These are phyloP conservation scores for Parelbella ahira DNA, from an alignment of 2,888 invertebrate genomes.

Conservation along the genomic window DNA sequence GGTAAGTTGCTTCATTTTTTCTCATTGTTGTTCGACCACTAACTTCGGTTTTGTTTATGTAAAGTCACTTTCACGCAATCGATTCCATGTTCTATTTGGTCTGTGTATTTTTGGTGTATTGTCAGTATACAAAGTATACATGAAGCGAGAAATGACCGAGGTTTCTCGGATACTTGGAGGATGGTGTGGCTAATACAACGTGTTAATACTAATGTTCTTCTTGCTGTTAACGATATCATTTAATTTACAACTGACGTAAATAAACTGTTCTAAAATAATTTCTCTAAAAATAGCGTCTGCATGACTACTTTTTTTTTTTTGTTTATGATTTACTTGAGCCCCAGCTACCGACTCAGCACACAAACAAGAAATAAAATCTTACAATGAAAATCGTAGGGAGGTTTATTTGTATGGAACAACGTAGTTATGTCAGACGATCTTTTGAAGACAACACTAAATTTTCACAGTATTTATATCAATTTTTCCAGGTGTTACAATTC, in stretches of 20 bases:
- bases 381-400: constrained; percentile 20
- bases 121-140: constrained; percentile 24
- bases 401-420: constrained; percentile 43
- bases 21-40: constrained; percentile 25
- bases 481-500: constrained; percentile 98
- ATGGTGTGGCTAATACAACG: constrained; percentile 43
- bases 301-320: constrained; percentile 65
- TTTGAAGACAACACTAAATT: constrained; percentile 35
- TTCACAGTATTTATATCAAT: constrained; percentile 76
- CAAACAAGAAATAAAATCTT: constrained; percentile 51
- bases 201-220: too few relatives aligned
- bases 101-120: constrained; percentile 44
- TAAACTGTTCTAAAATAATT: constrained; percentile 37
- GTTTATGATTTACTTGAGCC: constrained; percentile 74
- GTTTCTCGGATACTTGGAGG: constrained; percentile 70
- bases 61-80: constrained; percentile 53
- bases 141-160: constrained; percentile 1
- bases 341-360: constrained; percentile 74
- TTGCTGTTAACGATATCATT: constrained; percentile 25
- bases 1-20: constrained; percentile 57
- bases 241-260: constrained; percentile 30
- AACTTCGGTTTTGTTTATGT: constrained; percentile 33
- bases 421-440: constrained; percentile 31
- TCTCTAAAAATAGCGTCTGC: constrained; percentile 57
- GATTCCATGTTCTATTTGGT: constrained; percentile 65